Evolutionary conservation across 2,888 invertebrate genomes (phyloP), one percentile per base, ranked within the genome.

Genomic region (Linnaemya tessellans): DNA sequence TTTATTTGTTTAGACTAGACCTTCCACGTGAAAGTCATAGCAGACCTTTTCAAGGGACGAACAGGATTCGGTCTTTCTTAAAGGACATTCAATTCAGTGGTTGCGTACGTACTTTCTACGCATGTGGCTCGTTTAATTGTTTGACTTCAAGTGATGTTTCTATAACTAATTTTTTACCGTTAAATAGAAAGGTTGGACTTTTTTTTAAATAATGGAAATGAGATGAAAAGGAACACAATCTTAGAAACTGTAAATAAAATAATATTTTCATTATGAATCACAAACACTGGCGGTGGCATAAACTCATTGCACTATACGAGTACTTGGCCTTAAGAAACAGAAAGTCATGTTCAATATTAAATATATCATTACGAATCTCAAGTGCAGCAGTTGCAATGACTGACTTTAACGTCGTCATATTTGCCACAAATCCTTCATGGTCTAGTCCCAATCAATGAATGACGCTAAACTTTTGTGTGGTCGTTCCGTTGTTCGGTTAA

Each of bases 1-100:
- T 73, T 73, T 35, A 71, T 73, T 80, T 80, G 84, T 80, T 84
- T 77, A 80, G 77, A 73, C 71, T 77, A 80, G 20, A 51, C 25
- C 51, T 80, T 18, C 15, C 22, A 11, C 8, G 38, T 46, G 5
- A 60, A 51, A 62, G n/a, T 56, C 49, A 38, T 0, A 41, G 20
- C 10, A 11, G 11, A 20, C 1, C 18, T 51, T 13, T n/a, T 65
- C 49, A 74, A 62, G 18, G 62, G n/a, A 43, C 18, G n/a, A 65
- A 65, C 58, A 46, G 38, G 15, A 65, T 43, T 46, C 7, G n/a
- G 43, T 3, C 1, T 2, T 43, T 62, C 11, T 62, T 54, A 3
- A 43, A 41, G 15, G 3, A 25, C 15, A 46, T 51, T 18, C 38
- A 8, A 46, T 62, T 54, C 3, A 15, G 54, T 60, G 68, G 3